A percentile compares a stretch with the other conserved stretches of the same genome.
Conservation (phyloP, 2,888 invertebrate genomes). For the Amphipyra berbera region DNA sequence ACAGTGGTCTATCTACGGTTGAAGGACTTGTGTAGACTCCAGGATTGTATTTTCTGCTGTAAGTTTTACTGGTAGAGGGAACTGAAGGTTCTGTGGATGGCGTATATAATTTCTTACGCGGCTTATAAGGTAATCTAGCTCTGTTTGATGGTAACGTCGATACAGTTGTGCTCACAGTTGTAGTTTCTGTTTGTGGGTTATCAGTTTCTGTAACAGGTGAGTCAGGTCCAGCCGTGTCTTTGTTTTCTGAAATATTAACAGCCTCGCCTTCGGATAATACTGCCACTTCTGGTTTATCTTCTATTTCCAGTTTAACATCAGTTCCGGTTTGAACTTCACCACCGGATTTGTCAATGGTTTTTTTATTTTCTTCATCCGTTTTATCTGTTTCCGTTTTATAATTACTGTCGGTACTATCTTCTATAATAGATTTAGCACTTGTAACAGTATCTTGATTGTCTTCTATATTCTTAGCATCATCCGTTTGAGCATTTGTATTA, state of each 20-base stretch:
- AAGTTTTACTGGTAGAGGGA: slow-evolving; percentile 80
- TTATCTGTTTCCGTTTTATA: slow-evolving; percentile 11
- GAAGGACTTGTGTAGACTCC: slow-evolving; percentile 86
- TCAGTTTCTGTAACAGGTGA: slow-evolving; percentile 55
- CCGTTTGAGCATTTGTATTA: slow-evolving; percentile 1
- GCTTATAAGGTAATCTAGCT: slow-evolving; percentile 80
- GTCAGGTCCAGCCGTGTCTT: slow-evolving; percentile 55
- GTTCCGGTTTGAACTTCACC: slow-evolving; percentile 10
- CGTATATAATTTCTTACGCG: slow-evolving; percentile 79
- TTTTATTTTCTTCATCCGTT: slow-evolving; percentile 5
- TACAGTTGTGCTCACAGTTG: slow-evolving; percentile 73
- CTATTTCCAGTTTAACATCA: slow-evolving; percentile 14
- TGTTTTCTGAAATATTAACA: slow-evolving; percentile 70
- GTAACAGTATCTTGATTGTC: slow-evolving; percentile 5
- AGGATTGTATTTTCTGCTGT: slow-evolving; percentile 85
- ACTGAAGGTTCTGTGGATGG: slow-evolving; percentile 81
- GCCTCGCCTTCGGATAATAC: slow-evolving; percentile 68
- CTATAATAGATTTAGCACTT: slow-evolving; percentile 9
- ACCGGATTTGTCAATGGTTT: slow-evolving; percentile 2
- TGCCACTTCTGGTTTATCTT: slow-evolving; percentile 64
- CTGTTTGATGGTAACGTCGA: slow-evolving; percentile 68
- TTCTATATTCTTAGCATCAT: slow-evolving; percentile 8
- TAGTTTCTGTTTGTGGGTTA: slow-evolving; percentile 67
- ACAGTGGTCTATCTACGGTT: slow-evolving; percentile 74
- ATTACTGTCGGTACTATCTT: slow-evolving; percentile 1